These are phyloP conservation scores for Busseola fusca DNA, from an alignment of 2,888 invertebrate genomes.

Conservation along the genomic window DNA sequence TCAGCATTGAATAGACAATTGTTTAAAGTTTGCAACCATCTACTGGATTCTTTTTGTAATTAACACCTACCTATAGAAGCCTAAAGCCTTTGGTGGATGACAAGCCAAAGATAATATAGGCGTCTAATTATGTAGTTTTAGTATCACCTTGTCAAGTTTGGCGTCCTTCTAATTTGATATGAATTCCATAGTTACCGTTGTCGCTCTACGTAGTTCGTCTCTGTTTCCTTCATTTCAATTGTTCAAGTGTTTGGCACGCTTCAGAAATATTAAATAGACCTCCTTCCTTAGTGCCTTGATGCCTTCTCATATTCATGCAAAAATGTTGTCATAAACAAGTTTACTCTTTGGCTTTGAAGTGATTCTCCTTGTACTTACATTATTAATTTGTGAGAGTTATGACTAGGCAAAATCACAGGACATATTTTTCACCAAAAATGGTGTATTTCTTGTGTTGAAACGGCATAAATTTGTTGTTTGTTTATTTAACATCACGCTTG, in stretches of 20 bases:
- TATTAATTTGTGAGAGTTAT: background rate
- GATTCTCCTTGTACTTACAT: background rate
- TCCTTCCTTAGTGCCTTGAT: background rate
- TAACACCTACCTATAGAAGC: background rate
- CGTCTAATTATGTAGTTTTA: background rate
- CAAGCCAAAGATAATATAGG: background rate
- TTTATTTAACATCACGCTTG: background rate
- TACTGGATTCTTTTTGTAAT: background rate
- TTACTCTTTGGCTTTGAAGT: background rate
- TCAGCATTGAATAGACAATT: background rate
- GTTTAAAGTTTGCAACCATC: background rate
- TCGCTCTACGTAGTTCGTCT: background rate
- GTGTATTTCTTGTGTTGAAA: background rate
- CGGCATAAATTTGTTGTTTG: background rate
- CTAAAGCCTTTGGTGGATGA: background rate
- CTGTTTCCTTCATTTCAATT: background rate
- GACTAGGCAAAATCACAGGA: background rate
- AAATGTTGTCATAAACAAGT: background rate
- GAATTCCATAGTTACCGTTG: background rate
- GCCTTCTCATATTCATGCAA: background rate
- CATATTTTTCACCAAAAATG: background rate
- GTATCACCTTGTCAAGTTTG: conserved; percentile 2
- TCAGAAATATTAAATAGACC: conserved; percentile 11
- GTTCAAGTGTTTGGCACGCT: background rate
- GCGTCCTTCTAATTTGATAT: background rate